Evolutionary conservation across 2,797 vertebrate genomes (phyloP).

Genomic region (Phoeniculus purpureus): DNA sequence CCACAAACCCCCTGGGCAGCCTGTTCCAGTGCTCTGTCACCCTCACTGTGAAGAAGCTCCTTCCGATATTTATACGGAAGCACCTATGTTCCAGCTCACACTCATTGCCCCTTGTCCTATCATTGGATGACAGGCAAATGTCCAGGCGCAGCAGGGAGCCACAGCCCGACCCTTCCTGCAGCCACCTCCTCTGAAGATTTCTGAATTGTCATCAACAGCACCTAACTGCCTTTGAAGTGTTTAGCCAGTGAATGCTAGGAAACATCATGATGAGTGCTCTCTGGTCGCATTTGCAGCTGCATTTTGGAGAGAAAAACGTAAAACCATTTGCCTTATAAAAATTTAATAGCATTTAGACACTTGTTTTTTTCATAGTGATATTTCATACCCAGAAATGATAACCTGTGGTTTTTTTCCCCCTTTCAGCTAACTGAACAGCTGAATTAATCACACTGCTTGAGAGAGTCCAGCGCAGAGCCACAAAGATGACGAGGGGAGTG

Average conservation of each 20-base stretch:
- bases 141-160: not conserved
- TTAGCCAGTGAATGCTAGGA: not conserved
- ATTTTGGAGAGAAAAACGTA: not conserved
- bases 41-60: too few relatives aligned
- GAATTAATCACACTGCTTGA: not conserved
- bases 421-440: not conserved
- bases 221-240: not conserved
- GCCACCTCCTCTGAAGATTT: not conserved
- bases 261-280: not conserved
- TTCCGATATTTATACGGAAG: too few relatives aligned
- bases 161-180: not conserved
- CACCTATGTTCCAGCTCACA: too few relatives aligned
- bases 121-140: not conserved
- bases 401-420: not conserved
- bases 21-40: too few relatives aligned
- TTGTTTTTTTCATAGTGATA: not conserved
- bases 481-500: too few relatives aligned
- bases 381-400: not conserved
- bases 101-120: too few relatives aligned
- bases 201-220: not conserved
- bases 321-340: not conserved
- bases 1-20: too few relatives aligned
- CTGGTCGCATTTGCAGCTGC: not conserved
- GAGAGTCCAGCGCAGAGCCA: too few relatives aligned
- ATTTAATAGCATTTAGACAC: not conserved